Evolutionary conservation across 2,113 vertebrate species (phyloP), one percentile per base, ranked within the genome.

Genomic region (Apodemus speciosus): DNA sequence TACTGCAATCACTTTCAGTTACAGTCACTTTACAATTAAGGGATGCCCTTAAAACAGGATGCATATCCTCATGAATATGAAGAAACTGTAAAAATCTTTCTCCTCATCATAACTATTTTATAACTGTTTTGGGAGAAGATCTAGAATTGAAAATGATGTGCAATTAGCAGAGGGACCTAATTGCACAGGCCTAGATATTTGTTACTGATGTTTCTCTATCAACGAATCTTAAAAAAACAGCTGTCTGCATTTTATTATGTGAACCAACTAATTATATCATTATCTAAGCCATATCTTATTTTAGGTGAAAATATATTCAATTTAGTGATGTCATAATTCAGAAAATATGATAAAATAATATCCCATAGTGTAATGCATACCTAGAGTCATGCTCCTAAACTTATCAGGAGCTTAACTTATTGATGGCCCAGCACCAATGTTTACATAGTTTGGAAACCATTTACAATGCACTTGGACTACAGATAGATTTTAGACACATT

Each of bases 401-500:
- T 87, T 32, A 9, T 91, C 2, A 68, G 38, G 0, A 3, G 6
- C 25, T 85, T 93, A 23, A 85, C 23, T 40, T 92, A 87, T 73
- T 46, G 13, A 85, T 88, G 15, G n/a, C 18, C 64, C 3, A 76
- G 16, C 30, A 79, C 21, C 60, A 91, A 66, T 27, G 1, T 75
- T 81, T 20, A 1, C 58, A 1, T 38, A 75, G 6, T 69, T 4
- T 79, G 20, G 27, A 87, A 89, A 71, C 20, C 40, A 90, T n/a
- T 75, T 4, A n/a, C 94, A 93, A 73, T 83, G 4, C 25, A 68
- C 2, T 53, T 49, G 30, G 40, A 35, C 20, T 5, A 30, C 9
- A 27, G n/a, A 46, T n/a, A 87, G 30, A 76, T 83, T 60, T 85
- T 60, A 51, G 66, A 81, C 27, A 88, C 81, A n/a, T 94, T 38